Evolutionary conservation across 2,888 invertebrate species (phyloP).

Genomic region (Hanleya hanleyi): DNA sequence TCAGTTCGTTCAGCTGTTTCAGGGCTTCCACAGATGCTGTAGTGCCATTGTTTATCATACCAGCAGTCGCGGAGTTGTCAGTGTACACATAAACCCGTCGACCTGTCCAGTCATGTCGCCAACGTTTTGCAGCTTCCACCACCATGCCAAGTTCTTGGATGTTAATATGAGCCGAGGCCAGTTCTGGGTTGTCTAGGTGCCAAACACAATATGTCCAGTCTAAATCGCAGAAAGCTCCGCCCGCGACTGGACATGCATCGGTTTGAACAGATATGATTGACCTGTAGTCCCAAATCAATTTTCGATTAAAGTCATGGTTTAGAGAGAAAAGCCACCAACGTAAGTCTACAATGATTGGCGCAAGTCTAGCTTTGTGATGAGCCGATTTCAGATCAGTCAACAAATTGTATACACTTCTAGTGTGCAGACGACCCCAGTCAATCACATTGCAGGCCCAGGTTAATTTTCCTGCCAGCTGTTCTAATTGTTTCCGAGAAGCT

Average conservation of each 20-base stretch:
- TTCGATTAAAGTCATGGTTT: neutral
- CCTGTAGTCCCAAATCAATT: neutral
- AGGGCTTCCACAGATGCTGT: neutral
- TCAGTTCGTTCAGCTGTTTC: neutral
- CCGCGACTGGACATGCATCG: neutral
- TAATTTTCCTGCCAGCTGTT: too few relatives aligned
- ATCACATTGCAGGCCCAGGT: too few relatives aligned
- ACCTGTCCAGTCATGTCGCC: neutral
- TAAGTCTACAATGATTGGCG: neutral
- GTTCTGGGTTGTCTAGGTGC: neutral
- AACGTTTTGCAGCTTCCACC: neutral
- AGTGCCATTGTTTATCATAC: neutral
- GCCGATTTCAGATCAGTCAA: neutral
- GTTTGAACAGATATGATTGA: neutral
- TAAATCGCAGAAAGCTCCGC: neutral
- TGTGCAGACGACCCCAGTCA: too few relatives aligned
- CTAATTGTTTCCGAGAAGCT: neutral
- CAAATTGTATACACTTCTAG: neutral
- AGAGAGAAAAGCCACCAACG: neutral
- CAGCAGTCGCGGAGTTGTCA: neutral
- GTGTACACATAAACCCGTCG: neutral
- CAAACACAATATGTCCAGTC: too few relatives aligned
- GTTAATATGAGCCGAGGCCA: too few relatives aligned
- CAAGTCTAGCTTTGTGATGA: neutral
- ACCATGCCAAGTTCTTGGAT: neutral